Evolutionary conservation across 2,797 vertebrate species (phyloP), one percentile per base, ranked within the genome.

Genomic region (Dermochelys coriacea): DNA sequence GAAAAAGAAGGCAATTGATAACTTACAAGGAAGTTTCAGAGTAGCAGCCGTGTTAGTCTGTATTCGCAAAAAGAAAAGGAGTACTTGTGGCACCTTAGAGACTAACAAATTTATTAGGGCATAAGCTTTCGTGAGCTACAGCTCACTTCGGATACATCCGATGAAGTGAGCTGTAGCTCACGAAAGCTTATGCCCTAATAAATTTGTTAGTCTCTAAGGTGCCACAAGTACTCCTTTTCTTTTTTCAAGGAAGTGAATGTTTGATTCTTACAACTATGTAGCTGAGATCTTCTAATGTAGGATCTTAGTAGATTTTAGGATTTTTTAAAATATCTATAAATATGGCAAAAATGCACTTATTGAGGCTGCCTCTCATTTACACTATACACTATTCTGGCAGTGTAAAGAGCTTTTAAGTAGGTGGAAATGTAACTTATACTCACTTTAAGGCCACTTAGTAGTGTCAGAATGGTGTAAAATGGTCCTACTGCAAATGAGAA

Each of bases 1-100:
- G 82, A 89, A 93, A 94, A 93, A 45, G 47, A 93, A 86, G 77
- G 47, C 82, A 34, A 31, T 79, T 50, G 52, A 81, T 90, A 83
- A 45, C 21, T 23, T 59, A 50, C n/a, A n/a, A n/a, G n/a, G n/a
- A n/a, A n/a, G n/a, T n/a, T 41, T 41, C 5, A 52, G n/a, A n/a
- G n/a, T n/a, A n/a, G n/a, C n/a, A n/a, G n/a, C n/a, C n/a, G n/a
- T n/a, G n/a, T n/a, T n/a, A n/a, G n/a, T n/a, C n/a, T n/a, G n/a
- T n/a, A n/a, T n/a, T n/a, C n/a, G n/a, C n/a, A n/a, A n/a, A n/a
- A n/a, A n/a, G n/a, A n/a, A n/a, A n/a, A n/a, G n/a, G n/a, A n/a
- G n/a, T n/a, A n/a, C n/a, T n/a, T n/a, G n/a, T n/a, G n/a, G n/a
- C n/a, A n/a, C n/a, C n/a, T n/a, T n/a, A n/a, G n/a, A n/a, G n/a